A percentile compares a stretch with the other conserved stretches of the same genome.
Evolutionary conservation across 2,797 vertebrate genomes (phyloP).

Genomic region (Lindbergichthys nudifrons): DNA sequence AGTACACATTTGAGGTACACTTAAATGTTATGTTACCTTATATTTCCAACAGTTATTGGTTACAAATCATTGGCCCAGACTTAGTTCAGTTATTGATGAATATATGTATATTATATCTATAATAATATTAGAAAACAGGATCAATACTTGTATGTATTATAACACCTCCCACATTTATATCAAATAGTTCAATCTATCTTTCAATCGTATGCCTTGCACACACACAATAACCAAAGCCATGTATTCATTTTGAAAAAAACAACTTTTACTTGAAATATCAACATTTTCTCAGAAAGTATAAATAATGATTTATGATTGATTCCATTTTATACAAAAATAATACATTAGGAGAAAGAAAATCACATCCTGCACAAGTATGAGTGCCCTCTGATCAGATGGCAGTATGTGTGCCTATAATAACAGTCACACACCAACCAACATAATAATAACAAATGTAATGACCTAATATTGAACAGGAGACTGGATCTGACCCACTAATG

Average conservation of each 20-base stretch:
- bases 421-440: conserved; percentile 77
- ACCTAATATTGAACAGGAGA: conserved; percentile 83
- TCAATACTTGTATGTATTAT: not conserved
- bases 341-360: conserved; percentile 84
- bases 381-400: conserved; percentile 79
- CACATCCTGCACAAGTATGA: conserved; percentile 71
- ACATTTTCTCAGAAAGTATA: conserved; percentile 88
- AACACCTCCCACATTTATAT: not conserved
- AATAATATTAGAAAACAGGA: not conserved
- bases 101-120: conserved; percentile 1
- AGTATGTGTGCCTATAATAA: conserved; percentile 79
- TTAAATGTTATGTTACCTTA: conserved; percentile 5
- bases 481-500: conserved; percentile 59
- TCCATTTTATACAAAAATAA: conserved; percentile 91
- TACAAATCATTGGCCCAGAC: not conserved
- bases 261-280: conserved; percentile 86
- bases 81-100: not conserved
- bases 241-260: conserved; percentile 76
- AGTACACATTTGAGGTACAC: not conserved
- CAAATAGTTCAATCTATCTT: not conserved
- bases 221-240: conserved; percentile 42
- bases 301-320: conserved; percentile 89
- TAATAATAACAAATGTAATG: conserved; percentile 74
- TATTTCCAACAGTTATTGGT: not conserved
- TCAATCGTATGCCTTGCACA: not conserved